Base-by-base conservation (phyloP, 92 coral and sea anemone genomes). In the Zoanthus sociatus region DNA sequence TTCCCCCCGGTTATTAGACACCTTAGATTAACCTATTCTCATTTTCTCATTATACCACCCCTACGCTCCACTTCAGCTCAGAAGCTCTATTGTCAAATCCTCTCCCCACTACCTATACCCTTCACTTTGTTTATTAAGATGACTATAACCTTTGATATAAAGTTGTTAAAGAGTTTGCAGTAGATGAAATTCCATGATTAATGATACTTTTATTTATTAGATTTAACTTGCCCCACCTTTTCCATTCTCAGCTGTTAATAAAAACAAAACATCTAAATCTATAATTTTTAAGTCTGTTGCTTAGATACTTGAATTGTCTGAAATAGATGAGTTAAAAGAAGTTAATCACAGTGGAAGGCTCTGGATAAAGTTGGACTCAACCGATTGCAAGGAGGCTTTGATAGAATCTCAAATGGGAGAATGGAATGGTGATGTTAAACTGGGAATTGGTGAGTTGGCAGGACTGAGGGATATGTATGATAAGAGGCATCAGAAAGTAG, bases 361-460 rank as follows among this genome's bases (percentile, higher is more conserved):
- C 30, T 89, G 84, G 88, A 16, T 89, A 1, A 89, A 89, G 56
- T 66, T 69, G 11, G 92, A 89, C 76, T 73, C 84, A 30, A 83
- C 82, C 54, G 88, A 89, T 37, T 8, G 77, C 0, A 88, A 82
- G 68, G 69, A 69, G 74, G 87, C 60, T 21, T 17, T 87, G 44
- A 87, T 78, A 86, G 86, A 87, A 13, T 87, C 90, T 6, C 14
- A 26, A 1, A 31, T 75, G 12, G 71, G 44, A 42, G 90, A 30
- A 16, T 87, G 90, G 90, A 78, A 71, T 79, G 87, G 90, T n/a
- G 87, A 87, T 33, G 66, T 71, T 6, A 69, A 79, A 20, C 76
- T 82, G 1, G 86, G 86, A 82, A 51, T 66, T 82, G 86, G 86
- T 37, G 70, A 33, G 44, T 48, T 82, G 51, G 58, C 71, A 66